phyloP scores from a whole-genome alignment of 2,888 invertebrate species.

The Cylindroiulus punctatus region DNA sequence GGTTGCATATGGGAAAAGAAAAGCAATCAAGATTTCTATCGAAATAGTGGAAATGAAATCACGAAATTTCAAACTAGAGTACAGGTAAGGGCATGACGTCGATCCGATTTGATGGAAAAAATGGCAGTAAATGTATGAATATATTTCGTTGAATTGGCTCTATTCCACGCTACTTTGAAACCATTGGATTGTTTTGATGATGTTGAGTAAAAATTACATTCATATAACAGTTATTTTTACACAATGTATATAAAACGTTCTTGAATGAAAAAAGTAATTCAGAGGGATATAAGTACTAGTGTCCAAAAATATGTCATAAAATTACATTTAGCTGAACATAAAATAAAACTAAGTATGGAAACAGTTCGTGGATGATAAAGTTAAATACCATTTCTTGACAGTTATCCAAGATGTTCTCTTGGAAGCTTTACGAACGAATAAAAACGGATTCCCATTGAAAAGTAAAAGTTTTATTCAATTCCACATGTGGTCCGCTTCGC shows the following conservation, averaged over 20 bases:
- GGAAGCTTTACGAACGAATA: not conserved
- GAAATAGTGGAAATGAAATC: not conserved
- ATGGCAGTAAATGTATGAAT: too few relatives aligned
- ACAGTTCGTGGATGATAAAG: not conserved
- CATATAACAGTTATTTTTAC: too few relatives aligned
- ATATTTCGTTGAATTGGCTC: too few relatives aligned
- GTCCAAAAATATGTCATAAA: too few relatives aligned
- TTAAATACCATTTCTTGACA: not conserved
- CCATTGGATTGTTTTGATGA: too few relatives aligned
- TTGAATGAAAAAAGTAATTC: too few relatives aligned
- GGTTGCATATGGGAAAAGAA: not conserved
- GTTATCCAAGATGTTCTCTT: not conserved
- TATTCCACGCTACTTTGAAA: too few relatives aligned
- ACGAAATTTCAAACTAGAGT: not conserved
- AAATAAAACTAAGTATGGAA: not conserved
- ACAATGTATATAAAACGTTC: too few relatives aligned
- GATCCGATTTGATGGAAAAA: too few relatives aligned
- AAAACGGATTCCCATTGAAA: not conserved
- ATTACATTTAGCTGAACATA: too few relatives aligned
- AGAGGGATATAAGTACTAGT: too few relatives aligned
- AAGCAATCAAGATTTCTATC: not conserved
- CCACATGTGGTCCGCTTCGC: not conserved
- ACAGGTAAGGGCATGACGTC: not conserved
- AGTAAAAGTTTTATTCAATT: constrained; percentile 40
- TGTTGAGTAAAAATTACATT: too few relatives aligned